These are phyloP conservation scores for Papilio xuthus DNA, from an alignment of 1,140 invertebrate genomes.

Conservation along the genomic window DNA sequence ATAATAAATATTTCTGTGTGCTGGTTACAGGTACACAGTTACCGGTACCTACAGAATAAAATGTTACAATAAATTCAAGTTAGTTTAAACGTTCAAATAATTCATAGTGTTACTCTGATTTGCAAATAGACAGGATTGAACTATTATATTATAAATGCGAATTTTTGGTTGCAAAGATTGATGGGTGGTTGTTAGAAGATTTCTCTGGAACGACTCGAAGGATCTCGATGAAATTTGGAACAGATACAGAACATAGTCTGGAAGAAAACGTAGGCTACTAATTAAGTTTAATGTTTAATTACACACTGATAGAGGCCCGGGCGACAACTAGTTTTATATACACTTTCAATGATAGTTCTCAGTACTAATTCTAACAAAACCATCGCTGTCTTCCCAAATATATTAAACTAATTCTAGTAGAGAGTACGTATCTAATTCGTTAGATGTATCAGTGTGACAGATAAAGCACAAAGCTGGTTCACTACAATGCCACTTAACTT, in stretches of 20 bases:
- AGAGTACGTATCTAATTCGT: neutral
- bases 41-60: neutral
- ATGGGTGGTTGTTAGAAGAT: too few species aligned
- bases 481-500: neutral
- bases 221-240: too few species aligned
- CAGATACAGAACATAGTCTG: too few species aligned
- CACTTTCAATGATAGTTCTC: neutral
- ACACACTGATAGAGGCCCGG: too few species aligned
- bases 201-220: too few species aligned
- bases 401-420: too few species aligned
- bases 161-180: too few species aligned
- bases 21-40: neutral
- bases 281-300: too few species aligned
- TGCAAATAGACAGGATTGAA: neutral
- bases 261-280: too few species aligned
- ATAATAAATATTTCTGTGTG: neutral
- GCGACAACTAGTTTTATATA: neutral
- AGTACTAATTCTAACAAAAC: neutral
- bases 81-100: neutral
- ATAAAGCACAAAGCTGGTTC: slow-evolving; percentile 20
- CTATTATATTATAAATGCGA: too few species aligned
- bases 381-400: neutral
- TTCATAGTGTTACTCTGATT: neutral
- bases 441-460: slow-evolving; percentile 2
- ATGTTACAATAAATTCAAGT: neutral